phyloP scores from a whole-genome alignment of 2,888 invertebrate species.

The Limenitis arthemis region DNA sequence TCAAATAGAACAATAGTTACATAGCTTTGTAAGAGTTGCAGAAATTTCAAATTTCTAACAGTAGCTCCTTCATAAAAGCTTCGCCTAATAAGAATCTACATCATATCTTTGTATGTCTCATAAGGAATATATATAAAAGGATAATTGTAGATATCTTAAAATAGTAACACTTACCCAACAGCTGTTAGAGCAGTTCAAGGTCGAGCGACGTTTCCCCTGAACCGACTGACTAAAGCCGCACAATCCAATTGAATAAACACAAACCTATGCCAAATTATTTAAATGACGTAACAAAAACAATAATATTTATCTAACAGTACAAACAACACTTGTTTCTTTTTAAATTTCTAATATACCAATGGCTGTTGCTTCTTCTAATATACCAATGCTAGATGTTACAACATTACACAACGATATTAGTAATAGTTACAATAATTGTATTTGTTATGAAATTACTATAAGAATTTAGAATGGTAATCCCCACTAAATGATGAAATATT shows the following conservation, averaged over 20 bases:
- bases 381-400: constrained; percentile 1
- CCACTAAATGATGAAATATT: constrained; percentile 29
- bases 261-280: constrained; percentile 57
- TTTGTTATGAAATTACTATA: constrained; percentile 17
- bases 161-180: constrained; percentile 34
- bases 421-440: constrained; percentile 8
- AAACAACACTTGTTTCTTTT: not conserved
- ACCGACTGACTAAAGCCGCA: constrained; percentile 36
- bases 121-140: too few relatives aligned
- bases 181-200: constrained; percentile 57
- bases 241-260: constrained; percentile 53
- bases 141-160: not conserved
- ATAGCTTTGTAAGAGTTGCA: too few relatives aligned
- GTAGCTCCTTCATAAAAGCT: too few relatives aligned
- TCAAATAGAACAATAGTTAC: too few relatives aligned
- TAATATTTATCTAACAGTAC: constrained; percentile 45
- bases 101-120: too few relatives aligned
- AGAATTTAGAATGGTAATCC: constrained; percentile 17
- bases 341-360: too few relatives aligned
- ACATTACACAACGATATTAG: not conserved
- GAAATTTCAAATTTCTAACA: too few relatives aligned
- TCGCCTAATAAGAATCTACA: too few relatives aligned
- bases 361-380: not conserved
- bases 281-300: constrained; percentile 53
- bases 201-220: constrained; percentile 30